Base-by-base conservation (phyloP, 2,888 invertebrate species). In the Ormyrus rosae region DNA sequence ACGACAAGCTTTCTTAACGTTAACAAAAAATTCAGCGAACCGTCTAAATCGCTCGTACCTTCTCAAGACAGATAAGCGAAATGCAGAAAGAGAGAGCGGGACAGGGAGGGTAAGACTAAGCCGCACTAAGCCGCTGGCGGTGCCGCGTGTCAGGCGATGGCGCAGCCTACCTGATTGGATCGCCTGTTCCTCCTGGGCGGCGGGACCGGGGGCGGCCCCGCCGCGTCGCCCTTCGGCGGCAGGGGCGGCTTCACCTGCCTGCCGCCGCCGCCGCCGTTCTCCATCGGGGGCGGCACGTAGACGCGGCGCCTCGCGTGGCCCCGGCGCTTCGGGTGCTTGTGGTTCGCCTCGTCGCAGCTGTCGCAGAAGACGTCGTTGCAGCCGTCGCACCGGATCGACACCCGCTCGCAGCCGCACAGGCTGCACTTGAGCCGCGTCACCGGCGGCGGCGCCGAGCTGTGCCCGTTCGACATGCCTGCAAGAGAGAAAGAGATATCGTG, bases 281-380 rank as follows among this genome's bases (percentile, higher is more conserved):
- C 58, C 50, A 46, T 11, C n/a, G 69, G 3, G 56, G 61, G 11
- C 56, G 79, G 81, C 74, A 79, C 75, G 7, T 70, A 48, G 8
- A 73, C 51, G 3, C 82, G 71, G 0, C 76, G 95, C 88, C 98
- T 92, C 83, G 94, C 92, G 89, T 98, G 98, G 83, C 93, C 92
- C 85, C 96, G 94, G 82, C 97, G 92, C 88, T 97, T 97, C 0
- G 98, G 97, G 90, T 98, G 98, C 83, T 97, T 93, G 91, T 98
- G 97, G 91, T 96, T 98, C 96, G 97, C 97, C 89, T 97, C 97
- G 90, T 98, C 97, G 91, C 98, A 98, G 64, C 96, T 96, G 78
- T 95, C 94, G 89, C 98, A 98, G 85, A 97, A 97, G 77, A 96
- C 95, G 87, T 96, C 96, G 34, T 94, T 94, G 91, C 98, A 98